Evolutionary conservation across 2,797 vertebrate genomes (phyloP).

Genomic region (Pteronotus mesoamericanus): DNA sequence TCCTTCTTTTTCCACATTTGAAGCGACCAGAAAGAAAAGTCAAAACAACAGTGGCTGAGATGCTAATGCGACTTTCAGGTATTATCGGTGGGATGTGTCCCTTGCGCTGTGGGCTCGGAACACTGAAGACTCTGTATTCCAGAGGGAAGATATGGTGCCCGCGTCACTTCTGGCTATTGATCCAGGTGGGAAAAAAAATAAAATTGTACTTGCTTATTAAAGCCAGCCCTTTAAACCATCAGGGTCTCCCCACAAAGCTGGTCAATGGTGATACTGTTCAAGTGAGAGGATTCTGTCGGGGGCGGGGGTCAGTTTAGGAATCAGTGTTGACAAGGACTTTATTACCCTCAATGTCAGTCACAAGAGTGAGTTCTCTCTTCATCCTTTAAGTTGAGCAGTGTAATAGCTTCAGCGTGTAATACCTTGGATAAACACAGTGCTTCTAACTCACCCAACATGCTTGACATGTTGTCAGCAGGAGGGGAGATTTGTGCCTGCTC

Average conservation of each 20-base stretch:
- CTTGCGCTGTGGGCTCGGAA: background rate
- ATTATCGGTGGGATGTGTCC: fast-evolving
- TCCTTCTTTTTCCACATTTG: background rate
- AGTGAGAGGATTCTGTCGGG: background rate
- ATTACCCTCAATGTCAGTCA: background rate
- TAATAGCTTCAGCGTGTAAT: background rate
- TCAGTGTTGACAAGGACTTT: background rate
- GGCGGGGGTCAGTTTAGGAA: background rate
- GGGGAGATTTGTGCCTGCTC: background rate
- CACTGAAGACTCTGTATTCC: background rate
- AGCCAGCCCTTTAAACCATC: background rate
- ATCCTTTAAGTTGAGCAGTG: background rate
- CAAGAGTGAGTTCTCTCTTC: background rate
- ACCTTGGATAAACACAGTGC: fast-evolving
- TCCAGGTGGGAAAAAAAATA: background rate
- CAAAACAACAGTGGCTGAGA: background rate
- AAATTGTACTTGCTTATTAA: background rate
- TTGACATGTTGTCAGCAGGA: background rate
- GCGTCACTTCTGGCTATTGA: background rate
- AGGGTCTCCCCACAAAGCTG: background rate
- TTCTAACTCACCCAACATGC: background rate
- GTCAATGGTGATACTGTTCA: background rate
- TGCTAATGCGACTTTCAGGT: background rate
- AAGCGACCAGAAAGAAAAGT: background rate
- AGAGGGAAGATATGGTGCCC: background rate